Evolutionary conservation across 2,888 invertebrate genomes (phyloP).

Genomic region (Idaea straminata): DNA sequence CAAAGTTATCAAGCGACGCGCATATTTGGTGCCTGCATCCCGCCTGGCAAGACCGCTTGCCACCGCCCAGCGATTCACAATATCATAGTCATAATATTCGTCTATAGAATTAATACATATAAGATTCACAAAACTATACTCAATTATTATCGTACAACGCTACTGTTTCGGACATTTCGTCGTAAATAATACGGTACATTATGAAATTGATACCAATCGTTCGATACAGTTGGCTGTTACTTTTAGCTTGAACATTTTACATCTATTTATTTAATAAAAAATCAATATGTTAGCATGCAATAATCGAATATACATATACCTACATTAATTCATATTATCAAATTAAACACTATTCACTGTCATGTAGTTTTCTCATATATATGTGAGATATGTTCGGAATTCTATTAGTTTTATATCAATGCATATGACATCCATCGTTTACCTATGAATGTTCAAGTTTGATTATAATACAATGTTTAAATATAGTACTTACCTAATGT

Average conservation of each 20-base stretch:
- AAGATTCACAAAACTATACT: slow-evolving; percentile 44
- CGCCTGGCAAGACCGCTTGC: slow-evolving; percentile 49
- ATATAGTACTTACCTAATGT: slow-evolving; percentile 27
- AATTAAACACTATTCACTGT: slow-evolving; percentile 18
- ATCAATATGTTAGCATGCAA: slow-evolving; percentile 28
- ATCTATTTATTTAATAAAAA: slow-evolving; percentile 22
- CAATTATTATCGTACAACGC: slow-evolving; percentile 38
- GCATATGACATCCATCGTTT: slow-evolving; percentile 14
- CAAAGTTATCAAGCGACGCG: slow-evolving; percentile 51
- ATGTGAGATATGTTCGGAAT: not conserved
- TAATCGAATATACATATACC: slow-evolving; percentile 25
- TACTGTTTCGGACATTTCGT: slow-evolving; percentile 23
- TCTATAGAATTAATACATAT: slow-evolving; percentile 43
- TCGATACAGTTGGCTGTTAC: slow-evolving; percentile 19
- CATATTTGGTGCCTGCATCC: slow-evolving; percentile 62
- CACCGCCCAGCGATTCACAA: slow-evolving; percentile 41
- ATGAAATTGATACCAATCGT: slow-evolving; percentile 3
- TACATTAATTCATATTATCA: slow-evolving; percentile 21
- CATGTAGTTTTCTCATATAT: slow-evolving; percentile 22
- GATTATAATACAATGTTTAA: slow-evolving; percentile 26
- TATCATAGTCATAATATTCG: slow-evolving; percentile 40
- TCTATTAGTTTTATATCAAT: slow-evolving; percentile 15
- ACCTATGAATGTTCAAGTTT: slow-evolving; percentile 22
- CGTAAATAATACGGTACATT: slow-evolving; percentile 8
- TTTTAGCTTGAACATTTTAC: slow-evolving; percentile 23